Conservation (phyloP, 2,888 invertebrate genomes). For the Chesias legatella region DNA sequence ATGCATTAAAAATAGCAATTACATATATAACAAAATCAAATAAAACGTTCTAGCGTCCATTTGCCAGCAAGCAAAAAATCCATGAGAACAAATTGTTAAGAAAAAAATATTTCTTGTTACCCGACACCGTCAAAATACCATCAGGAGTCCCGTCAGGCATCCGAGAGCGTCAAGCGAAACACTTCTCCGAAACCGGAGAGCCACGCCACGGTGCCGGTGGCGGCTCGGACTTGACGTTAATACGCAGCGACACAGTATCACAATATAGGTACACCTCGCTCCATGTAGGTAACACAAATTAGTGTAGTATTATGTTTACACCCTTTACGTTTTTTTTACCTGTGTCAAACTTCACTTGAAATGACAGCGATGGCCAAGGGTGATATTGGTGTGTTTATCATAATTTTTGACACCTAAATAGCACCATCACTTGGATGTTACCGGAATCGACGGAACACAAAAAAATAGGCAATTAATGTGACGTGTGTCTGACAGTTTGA, state of each 20-base stretch:
- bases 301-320: constrained; percentile 72
- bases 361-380: constrained; percentile 40
- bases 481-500: constrained; percentile 74
- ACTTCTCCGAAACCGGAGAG: constrained; percentile 74
- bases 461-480: constrained; percentile 60
- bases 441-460: constrained; percentile 54
- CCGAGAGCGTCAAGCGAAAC: constrained; percentile 66
- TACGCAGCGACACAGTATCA: constrained; percentile 63
- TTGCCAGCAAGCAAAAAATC: constrained; percentile 8
- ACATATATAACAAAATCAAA: constrained; percentile 4
- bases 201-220: no score
- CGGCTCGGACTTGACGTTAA: constrained; percentile 52
- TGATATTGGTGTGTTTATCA: constrained; percentile 32
- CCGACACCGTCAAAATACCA: constrained; percentile 41
- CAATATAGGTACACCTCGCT: constrained; percentile 64
- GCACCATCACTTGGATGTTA: constrained; percentile 42
- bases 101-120: constrained; percentile 25
- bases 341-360: constrained; percentile 52
- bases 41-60: constrained; percentile 2
- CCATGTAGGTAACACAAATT: constrained; percentile 68
- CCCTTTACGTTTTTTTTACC: constrained; percentile 58
- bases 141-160: constrained; percentile 43
- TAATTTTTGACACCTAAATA: constrained; percentile 23
- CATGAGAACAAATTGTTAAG: constrained; percentile 10
- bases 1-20: background rate